phyloP scores from a whole-genome alignment of 2,888 invertebrate species.

The Mellilla xanthometata region DNA sequence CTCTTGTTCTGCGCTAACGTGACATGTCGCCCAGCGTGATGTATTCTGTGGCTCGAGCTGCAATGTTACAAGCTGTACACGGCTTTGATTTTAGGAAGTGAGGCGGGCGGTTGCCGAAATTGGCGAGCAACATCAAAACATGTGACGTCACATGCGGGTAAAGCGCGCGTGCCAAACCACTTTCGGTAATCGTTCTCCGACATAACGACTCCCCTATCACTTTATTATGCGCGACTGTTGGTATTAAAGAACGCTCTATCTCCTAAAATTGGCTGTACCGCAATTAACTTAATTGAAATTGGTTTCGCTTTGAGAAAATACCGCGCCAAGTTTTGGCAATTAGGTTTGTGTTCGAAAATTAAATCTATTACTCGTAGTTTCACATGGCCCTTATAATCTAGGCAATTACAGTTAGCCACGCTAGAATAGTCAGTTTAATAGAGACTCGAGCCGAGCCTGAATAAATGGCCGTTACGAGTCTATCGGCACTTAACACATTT shows the following conservation, averaged over 20 bases:
- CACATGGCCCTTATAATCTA: slow-evolving; percentile 19
- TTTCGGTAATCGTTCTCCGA: slow-evolving; percentile 60
- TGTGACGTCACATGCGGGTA: slow-evolving; percentile 63
- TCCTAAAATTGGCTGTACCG: slow-evolving; percentile 22
- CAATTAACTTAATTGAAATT: slow-evolving; percentile 29
- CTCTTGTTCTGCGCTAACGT: slow-evolving; percentile 15
- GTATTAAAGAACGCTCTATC: slow-evolving; percentile 25
- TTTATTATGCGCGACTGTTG: slow-evolving; percentile 37
- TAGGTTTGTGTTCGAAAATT: slow-evolving; percentile 22
- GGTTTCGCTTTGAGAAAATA: slow-evolving; percentile 21
- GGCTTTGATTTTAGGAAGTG: slow-evolving; percentile 53
- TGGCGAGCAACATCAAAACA: slow-evolving; percentile 41
- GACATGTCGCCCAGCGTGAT: slow-evolving; percentile 1
- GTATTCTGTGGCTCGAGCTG: slow-evolving; percentile 11
- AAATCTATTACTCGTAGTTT: slow-evolving; percentile 16
- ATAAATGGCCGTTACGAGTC: too few species aligned
- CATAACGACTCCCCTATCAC: slow-evolving; percentile 61
- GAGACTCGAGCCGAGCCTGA: slow-evolving; percentile 1
- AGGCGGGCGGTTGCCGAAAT: slow-evolving; percentile 33
- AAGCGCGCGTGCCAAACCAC: slow-evolving; percentile 60
- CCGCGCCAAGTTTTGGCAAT: slow-evolving; percentile 20
- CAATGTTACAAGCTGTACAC: slow-evolving; percentile 36
- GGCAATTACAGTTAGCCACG: slow-evolving; percentile 13
- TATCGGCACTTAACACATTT: not conserved
- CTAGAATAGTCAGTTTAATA: slow-evolving; percentile 10